Conservation (phyloP, 2,797 vertebrate genomes). For the Loriculus beryllinus region DNA sequence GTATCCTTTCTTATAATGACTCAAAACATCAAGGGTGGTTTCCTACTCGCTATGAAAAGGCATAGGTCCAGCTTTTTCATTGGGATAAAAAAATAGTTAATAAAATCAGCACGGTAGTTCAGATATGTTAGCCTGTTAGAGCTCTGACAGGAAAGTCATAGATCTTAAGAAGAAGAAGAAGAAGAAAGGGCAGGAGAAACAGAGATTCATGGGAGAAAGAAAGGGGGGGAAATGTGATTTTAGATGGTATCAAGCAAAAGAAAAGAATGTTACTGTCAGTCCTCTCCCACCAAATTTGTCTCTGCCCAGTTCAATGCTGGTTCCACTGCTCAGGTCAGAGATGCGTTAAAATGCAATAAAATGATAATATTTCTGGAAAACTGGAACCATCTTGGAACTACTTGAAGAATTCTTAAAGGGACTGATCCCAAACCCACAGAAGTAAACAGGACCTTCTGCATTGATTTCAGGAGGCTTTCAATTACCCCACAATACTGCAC, state of each 20-base stretch:
- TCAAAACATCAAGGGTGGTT: constrained; percentile 36
- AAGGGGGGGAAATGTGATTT: not conserved
- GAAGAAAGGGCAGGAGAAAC: constrained; percentile 37
- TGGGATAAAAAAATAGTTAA: constrained; percentile 41
- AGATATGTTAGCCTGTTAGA: not conserved
- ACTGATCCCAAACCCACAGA: not conserved
- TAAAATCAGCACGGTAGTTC: constrained; percentile 35
- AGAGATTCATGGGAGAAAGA: constrained; percentile 23
- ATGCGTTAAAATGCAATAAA: constrained; percentile 37
- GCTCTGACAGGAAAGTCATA: not conserved
- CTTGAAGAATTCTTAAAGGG: not conserved
- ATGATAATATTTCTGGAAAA: constrained; percentile 14
- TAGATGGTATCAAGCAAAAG: constrained; percentile 39
- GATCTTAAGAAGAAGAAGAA: constrained; percentile 6
- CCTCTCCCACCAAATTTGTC: constrained; percentile 67
- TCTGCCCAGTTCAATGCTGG: constrained; percentile 50
- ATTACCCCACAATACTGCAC: not conserved
- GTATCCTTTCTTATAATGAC: constrained; percentile 8
- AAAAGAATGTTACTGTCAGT: not conserved
- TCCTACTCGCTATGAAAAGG: not conserved
- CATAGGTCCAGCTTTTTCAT: not conserved
- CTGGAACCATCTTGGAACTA: not conserved
- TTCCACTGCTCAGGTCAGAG: constrained; percentile 37
- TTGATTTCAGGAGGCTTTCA: not conserved
- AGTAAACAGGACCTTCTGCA: not conserved